Base-by-base conservation (phyloP, 2,797 vertebrate species). In the Sebastes elongatus region DNA sequence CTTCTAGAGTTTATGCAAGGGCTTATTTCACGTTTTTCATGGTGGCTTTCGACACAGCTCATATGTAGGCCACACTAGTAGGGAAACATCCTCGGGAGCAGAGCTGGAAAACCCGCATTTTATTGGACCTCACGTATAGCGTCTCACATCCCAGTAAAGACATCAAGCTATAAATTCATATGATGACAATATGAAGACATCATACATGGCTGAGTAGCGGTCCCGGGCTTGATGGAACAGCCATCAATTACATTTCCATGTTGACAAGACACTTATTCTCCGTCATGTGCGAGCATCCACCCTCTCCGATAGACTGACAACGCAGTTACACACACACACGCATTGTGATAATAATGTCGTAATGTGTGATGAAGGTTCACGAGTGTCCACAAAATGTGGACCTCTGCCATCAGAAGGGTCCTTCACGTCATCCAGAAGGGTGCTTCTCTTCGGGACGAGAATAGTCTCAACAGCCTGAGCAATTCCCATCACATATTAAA, bases 161-260 rank as follows among this genome's bases (percentile, higher is more conserved):
- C 80, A 72, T 88, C 84, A 78, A 63, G 66, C 53, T 75, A 77
- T 63, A 59, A 65, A 85, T 62, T 83, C 60, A 74, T 4, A 71
- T 55, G 6, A 53, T 55, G 63, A 61, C 78, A 84, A 42, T 61
- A 89, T 90, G 74, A 83, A 93, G 88, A 83, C 87, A 85, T 93
- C 89, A 86, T 74, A 71, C 83, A 80, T 78, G 89, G 65, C 53
- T 87, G 82, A 89, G 84, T 82, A 46, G 56, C 76, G 2, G 75
- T 76, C 32, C 78, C 33, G 64, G 57, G 74, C 63, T 86, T 81
- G 85, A 81, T 80, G 78, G 83, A 90, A 86, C 67, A 49, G 71
- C 80, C 87, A 86, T 94, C 91, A 92, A 88, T 94, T 91, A 92
- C 75, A 65, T 84, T 80, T 76, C 56, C 61, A 74, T 68, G 75